Percentiles rank a stretch among this genome's conserved stretches.
These are phyloP conservation scores for Galerucella calmariensis DNA, from an alignment of 2,888 invertebrate genomes.

Conservation along the genomic window DNA sequence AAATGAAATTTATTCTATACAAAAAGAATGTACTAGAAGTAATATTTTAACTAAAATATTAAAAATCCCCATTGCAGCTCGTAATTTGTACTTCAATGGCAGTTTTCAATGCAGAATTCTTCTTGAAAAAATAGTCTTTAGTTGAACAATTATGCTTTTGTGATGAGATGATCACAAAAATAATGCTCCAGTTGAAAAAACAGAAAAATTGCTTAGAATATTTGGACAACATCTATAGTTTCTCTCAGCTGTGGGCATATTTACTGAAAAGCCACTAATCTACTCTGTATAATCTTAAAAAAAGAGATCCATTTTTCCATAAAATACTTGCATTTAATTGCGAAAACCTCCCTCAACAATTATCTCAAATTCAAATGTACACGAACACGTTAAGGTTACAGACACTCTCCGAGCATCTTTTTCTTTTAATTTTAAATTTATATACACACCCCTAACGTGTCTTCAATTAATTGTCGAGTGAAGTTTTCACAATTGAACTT, in stretches of 20 bases:
- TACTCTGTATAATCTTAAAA: constrained; percentile 43
- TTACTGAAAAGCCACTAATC: constrained; percentile 45
- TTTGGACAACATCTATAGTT: constrained; percentile 31
- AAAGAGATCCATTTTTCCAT: constrained; percentile 52
- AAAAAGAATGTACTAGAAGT: too few species aligned
- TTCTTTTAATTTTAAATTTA: background rate
- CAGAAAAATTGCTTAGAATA: constrained; percentile 28
- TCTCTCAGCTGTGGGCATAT: constrained; percentile 37
- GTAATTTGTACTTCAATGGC: too few species aligned
- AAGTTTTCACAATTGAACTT: background rate
- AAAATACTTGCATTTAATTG: constrained; percentile 30
- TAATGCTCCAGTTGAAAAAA: too few species aligned
- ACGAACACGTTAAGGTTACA: background rate
- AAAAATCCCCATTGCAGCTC: too few species aligned
- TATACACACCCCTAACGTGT: background rate
- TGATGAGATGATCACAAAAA: too few species aligned
- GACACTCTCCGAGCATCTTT: background rate
- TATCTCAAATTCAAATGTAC: background rate
- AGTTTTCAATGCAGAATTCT: too few species aligned
- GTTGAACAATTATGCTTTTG: too few species aligned
- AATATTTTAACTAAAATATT: too few species aligned
- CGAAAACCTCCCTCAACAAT: constrained; percentile 7
- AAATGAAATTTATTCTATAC: background rate
- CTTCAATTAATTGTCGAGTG: background rate
- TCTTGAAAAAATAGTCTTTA: too few species aligned